Evolutionary conservation across 2,888 invertebrate genomes (phyloP).

Genomic region (Chymomyza amoena): DNA sequence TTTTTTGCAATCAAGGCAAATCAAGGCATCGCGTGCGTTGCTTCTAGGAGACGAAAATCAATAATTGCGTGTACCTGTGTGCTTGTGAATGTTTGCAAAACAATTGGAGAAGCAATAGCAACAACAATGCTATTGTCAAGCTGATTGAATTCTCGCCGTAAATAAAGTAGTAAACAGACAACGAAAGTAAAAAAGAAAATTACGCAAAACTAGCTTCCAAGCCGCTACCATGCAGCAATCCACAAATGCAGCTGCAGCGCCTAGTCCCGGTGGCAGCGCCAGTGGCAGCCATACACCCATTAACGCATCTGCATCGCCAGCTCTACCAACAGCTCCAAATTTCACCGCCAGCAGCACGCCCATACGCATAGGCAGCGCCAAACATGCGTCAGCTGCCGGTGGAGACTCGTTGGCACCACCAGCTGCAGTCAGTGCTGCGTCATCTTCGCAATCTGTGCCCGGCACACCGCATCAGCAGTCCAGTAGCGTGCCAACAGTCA

Average conservation of each 20-base stretch:
- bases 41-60: constrained; percentile 50
- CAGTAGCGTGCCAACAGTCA: constrained; percentile 63
- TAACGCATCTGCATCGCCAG: constrained; percentile 22
- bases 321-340: constrained; percentile 19
- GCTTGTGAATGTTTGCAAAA: constrained; percentile 26
- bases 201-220: neutral
- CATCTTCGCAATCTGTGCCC: constrained; percentile 46
- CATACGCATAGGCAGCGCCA: constrained; percentile 72
- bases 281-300: constrained; percentile 39
- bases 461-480: constrained; percentile 60
- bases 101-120: constrained; percentile 34
- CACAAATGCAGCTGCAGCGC: constrained; percentile 22
- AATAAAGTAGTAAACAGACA: neutral
- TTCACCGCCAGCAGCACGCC: constrained; percentile 67
- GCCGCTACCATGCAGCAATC: constrained; percentile 35
- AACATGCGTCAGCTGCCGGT: constrained; percentile 33
- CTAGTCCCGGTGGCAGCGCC: constrained; percentile 5
- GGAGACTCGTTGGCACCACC: constrained; percentile 56
- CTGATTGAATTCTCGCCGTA: neutral
- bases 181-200: neutral
- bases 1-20: constrained; percentile 4
- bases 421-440: constrained; percentile 19
- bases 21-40: neutral
- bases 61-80: constrained; percentile 53
- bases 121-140: constrained; percentile 36